These are phyloP conservation scores for Eutolmus rufibarbis DNA, from an alignment of 2,888 invertebrate genomes.

Conservation along the genomic window DNA sequence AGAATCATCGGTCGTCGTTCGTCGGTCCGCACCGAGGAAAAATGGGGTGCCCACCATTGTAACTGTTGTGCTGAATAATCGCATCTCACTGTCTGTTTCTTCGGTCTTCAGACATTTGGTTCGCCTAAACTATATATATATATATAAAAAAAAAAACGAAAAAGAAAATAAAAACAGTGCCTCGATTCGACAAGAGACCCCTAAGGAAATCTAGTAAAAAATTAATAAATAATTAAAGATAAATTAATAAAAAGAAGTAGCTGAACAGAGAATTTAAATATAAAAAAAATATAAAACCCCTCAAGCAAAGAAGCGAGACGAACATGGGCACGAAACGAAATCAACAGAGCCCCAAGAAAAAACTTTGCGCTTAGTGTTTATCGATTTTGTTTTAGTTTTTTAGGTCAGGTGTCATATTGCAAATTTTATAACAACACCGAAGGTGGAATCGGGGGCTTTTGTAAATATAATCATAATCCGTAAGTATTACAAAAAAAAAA, in stretches of 20 bases:
- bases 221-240: neutral
- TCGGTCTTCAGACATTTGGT: neutral
- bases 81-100: neutral
- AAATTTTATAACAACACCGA: constrained; percentile 33
- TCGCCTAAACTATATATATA: neutral
- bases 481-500: neutral
- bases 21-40: neutral
- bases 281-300: neutral
- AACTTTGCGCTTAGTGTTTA: constrained; percentile 42
- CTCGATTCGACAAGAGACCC: neutral
- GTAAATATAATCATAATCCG: constrained; percentile 13
- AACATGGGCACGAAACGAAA: neutral
- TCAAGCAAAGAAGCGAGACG: neutral
- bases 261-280: neutral
- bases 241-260: neutral
- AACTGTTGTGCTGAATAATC: neutral
- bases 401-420: constrained; percentile 45
- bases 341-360: neutral
- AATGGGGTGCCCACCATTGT: neutral
- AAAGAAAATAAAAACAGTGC: neutral
- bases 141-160: neutral
- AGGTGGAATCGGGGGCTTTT: constrained; percentile 12
- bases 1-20: neutral
- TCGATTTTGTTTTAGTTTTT: constrained; percentile 47
- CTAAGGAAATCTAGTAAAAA: neutral